Base-by-base conservation (phyloP, 2,113 vertebrate species). In the Turdus rufiventris region DNA sequence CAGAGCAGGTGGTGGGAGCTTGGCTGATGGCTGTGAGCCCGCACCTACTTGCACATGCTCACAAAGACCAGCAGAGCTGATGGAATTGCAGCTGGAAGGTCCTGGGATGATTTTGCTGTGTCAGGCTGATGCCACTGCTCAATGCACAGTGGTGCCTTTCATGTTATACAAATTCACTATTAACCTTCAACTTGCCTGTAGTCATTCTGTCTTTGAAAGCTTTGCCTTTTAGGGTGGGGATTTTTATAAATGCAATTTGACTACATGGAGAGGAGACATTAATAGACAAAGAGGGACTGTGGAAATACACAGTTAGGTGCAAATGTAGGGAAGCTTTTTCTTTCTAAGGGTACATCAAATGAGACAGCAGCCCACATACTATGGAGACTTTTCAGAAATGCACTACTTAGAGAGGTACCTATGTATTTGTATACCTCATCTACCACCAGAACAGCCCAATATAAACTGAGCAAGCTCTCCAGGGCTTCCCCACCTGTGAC, bases 131-230 rank as follows among this genome's bases (percentile, higher is more conserved):
- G 56, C 28, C 26, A 13, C 56, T 70, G 33, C 60, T 83, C 75
- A 36, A 0, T 56, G 62, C 45, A n/a, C 0, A 0, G 21, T 14
- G 38, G 21, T 75, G 82, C 45, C 48, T 26, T 76, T 74, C 34
- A 53, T 9, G 5, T 12, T 36, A 5, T 1, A 72, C 17, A 63
- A 71, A 72, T 53, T 75, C 62, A 31, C 17, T 45, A 1, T 28
- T 42, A 79, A 83, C 53, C 53, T 50, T 67, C 36, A 50, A 31
- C 43, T 80, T 43, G 23, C 45, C 45, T 54, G 40, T 5, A 58
- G 53, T 28, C 24, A 18, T 36, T 23, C 50, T 79, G 36, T 21
- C 66, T 89, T 26, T 16, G 50, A 38, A 56, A 72, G 65, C 19
- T 91, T 78, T 88, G 63, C 12, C 15, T 85, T 81, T 66, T 43